Conservation (phyloP, 2,888 invertebrate genomes). For the Volucella bombylans region DNA sequence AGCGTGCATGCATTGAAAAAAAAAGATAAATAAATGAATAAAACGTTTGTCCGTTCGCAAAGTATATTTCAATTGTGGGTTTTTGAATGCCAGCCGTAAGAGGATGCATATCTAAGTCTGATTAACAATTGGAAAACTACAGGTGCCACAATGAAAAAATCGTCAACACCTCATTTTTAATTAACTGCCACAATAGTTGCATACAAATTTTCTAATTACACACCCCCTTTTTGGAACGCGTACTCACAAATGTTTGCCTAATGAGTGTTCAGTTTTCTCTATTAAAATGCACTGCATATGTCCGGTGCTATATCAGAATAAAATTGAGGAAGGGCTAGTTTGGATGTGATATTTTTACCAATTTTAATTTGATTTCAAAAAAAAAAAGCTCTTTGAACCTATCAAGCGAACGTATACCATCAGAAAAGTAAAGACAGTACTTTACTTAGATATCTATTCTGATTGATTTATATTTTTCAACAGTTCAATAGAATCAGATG, state of each 20-base stretch:
- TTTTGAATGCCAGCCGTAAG: neutral
- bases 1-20: too few species aligned
- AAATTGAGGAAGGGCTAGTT: too few species aligned
- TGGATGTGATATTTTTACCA: too few species aligned
- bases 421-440: too few species aligned
- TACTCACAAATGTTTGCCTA: constrained; percentile 8
- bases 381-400: too few species aligned
- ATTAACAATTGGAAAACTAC: constrained; percentile 10
- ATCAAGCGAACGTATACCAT: too few species aligned
- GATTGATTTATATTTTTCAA: too few species aligned
- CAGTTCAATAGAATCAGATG: too few species aligned
- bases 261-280: constrained; percentile 25
- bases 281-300: constrained; percentile 35
- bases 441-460: too few species aligned
- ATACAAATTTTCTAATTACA: constrained; percentile 57
- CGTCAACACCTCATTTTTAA: constrained; percentile 62
- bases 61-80: too few species aligned
- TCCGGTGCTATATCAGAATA: neutral
- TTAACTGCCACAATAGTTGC: constrained; percentile 43
- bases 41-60: too few species aligned
- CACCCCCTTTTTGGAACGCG: constrained; percentile 23
- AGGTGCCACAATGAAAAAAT: constrained; percentile 45
- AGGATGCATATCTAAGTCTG: constrained; percentile 33
- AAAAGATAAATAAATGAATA: too few species aligned
- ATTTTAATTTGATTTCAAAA: neutral